phyloP scores from a whole-genome alignment of 2,888 invertebrate genomes.

The Orthonevra nobilis region DNA sequence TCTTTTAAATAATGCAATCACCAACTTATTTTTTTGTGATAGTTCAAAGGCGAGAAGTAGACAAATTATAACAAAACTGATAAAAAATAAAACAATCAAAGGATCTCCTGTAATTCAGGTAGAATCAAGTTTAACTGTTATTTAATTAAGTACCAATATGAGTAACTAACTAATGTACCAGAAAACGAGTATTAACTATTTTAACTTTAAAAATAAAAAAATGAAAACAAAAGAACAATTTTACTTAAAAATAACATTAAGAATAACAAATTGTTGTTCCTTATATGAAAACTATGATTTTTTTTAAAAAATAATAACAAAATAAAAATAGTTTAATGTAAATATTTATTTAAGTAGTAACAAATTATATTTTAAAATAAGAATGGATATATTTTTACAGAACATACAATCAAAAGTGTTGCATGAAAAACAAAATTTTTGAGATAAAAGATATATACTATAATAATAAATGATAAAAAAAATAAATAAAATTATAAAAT shows the following conservation, averaged over 20 bases:
- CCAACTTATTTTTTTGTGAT: slow-evolving; percentile 60
- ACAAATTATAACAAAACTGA: no score
- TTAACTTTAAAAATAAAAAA: slow-evolving; percentile 39
- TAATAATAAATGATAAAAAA: slow-evolving; percentile 22
- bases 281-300: slow-evolving; percentile 21
- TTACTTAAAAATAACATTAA: no score
- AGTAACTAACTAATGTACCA: no score
- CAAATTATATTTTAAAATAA: slow-evolving; percentile 63
- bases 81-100: slow-evolving; percentile 11
- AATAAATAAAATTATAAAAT: not conserved
- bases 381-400: slow-evolving; percentile 12
- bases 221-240: not conserved
- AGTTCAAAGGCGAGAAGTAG: slow-evolving; percentile 34
- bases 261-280: slow-evolving; percentile 6
- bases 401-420: no score
- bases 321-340: slow-evolving; percentile 44
- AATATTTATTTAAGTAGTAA: slow-evolving; percentile 69
- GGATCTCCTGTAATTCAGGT: slow-evolving; percentile 35
- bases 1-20: no score
- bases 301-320: slow-evolving; percentile 24
- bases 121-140: slow-evolving; percentile 8
- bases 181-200: slow-evolving; percentile 52
- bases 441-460: slow-evolving; percentile 3
- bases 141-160: not conserved
- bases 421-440: slow-evolving; percentile 12